phyloP scores from a whole-genome alignment of 2,888 invertebrate genomes.

The Petrolisthes manimaculis region DNA sequence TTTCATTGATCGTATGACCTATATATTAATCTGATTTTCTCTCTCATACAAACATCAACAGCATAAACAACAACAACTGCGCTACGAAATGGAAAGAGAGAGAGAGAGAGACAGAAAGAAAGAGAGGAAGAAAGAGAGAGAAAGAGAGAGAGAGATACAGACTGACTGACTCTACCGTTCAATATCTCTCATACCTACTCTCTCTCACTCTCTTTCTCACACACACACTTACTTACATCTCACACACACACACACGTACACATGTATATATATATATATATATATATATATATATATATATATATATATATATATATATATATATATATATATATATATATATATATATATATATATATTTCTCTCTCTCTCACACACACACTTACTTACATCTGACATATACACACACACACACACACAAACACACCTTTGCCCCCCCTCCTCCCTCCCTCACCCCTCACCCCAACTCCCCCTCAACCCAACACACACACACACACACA shows the following conservation, averaged over 20 bases:
- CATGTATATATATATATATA: background rate
- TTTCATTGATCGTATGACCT: no score
- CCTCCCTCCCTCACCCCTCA: background rate
- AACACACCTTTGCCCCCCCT: background rate
- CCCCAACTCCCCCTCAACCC: background rate
- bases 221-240: background rate
- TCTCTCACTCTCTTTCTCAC: no score
- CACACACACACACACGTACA: constrained; percentile 5
- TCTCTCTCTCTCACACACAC: background rate
- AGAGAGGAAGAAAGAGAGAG: constrained; percentile 10
- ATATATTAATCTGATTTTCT: no score
- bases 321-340: background rate
- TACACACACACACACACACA: background rate
- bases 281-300: background rate
- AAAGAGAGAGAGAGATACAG: no score
- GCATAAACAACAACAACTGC: no score
- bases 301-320: background rate
- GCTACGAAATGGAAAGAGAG: no score
- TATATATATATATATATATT: background rate
- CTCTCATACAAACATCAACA: no score
- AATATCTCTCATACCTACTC: no score
- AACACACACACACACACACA: background rate
- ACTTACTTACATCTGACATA: background rate
- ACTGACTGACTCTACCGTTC: no score
- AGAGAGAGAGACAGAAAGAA: no score